These are phyloP conservation scores for Cheilosia vernalis DNA, from an alignment of 2,888 invertebrate species.

Conservation along the genomic window DNA sequence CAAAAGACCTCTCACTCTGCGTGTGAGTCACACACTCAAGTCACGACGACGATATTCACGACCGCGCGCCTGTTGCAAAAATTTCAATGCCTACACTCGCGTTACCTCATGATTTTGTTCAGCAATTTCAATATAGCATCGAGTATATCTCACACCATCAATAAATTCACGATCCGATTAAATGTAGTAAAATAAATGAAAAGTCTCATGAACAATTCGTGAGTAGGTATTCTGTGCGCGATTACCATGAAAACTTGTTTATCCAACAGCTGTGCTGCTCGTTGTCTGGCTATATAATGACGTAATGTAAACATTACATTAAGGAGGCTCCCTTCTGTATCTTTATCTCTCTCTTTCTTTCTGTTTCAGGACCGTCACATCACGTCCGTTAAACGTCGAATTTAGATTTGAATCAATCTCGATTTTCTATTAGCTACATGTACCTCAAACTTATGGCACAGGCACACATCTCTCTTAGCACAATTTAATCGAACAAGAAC, in stretches of 20 bases:
- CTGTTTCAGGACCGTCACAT: not conserved
- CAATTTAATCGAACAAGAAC: slow-evolving; percentile 32
- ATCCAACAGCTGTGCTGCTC: slow-evolving; percentile 65
- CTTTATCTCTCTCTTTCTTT: not conserved
- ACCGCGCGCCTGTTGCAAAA: slow-evolving; percentile 10
- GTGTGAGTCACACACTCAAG: slow-evolving; percentile 39
- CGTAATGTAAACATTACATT: slow-evolving; percentile 65
- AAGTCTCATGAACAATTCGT: slow-evolving; percentile 27
- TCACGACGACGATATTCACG: slow-evolving; percentile 44
- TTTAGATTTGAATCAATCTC: slow-evolving; percentile 61
- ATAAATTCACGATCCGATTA: slow-evolving; percentile 57
- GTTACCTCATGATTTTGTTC: slow-evolving; percentile 4
- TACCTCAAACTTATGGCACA: not conserved
- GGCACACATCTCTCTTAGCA: slow-evolving; percentile 22
- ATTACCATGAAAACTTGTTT: slow-evolving; percentile 62
- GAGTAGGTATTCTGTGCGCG: slow-evolving; percentile 10
- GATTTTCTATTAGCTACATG: slow-evolving; percentile 19
- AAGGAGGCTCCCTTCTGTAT: slow-evolving; percentile 7
- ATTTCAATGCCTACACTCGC: slow-evolving; percentile 51
- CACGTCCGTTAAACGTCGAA: slow-evolving; percentile 37
- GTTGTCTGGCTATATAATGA: slow-evolving; percentile 37
- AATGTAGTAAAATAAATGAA: slow-evolving; percentile 39
- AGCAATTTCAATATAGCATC: slow-evolving; percentile 12
- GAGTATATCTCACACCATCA: slow-evolving; percentile 46
- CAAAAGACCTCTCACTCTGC: not conserved